These are phyloP conservation scores for Gymnothorax reevesii DNA, from an alignment of 2,797 vertebrate genomes.

Conservation along the genomic window DNA sequence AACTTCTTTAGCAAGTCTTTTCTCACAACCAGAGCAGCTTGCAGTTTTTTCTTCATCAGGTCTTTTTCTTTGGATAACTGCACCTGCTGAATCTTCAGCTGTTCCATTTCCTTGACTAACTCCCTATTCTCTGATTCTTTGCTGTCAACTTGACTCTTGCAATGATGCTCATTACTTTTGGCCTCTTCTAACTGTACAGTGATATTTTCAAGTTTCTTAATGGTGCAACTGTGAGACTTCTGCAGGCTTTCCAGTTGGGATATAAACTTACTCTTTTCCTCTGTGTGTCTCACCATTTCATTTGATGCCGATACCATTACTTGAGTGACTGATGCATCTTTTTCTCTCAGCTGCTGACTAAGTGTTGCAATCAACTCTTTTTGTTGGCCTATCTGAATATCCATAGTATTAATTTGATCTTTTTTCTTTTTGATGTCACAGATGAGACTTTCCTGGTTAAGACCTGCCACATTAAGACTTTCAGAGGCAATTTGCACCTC, in stretches of 20 bases:
- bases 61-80: slow-evolving; percentile 80
- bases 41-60: slow-evolving; percentile 81
- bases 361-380: slow-evolving; percentile 77
- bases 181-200: slow-evolving; percentile 65
- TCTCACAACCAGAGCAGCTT: slow-evolving; percentile 78
- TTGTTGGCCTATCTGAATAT: slow-evolving; percentile 78
- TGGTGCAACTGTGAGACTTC: slow-evolving; percentile 45
- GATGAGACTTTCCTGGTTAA: slow-evolving; percentile 53
- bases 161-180: slow-evolving; percentile 53
- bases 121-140: slow-evolving; percentile 60
- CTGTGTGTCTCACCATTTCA: slow-evolving; percentile 73
- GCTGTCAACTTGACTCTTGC: slow-evolving; percentile 51
- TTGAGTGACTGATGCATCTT: slow-evolving; percentile 74
- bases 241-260: slow-evolving; percentile 64
- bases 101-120: slow-evolving; percentile 64
- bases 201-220: slow-evolving; percentile 52
- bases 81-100: slow-evolving; percentile 62
- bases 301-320: slow-evolving; percentile 76
- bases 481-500: slow-evolving; percentile 53
- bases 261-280: slow-evolving; percentile 66
- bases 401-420: slow-evolving; percentile 66
- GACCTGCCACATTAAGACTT: slow-evolving; percentile 52
- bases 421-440: slow-evolving; percentile 67
- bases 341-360: slow-evolving; percentile 79
- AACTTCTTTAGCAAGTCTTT: slow-evolving; percentile 82